A percentile compares a stretch with the other conserved stretches of the same genome.
Evolutionary conservation across 2,113 vertebrate species (phyloP).

Genomic region (Heterochromis multidens): DNA sequence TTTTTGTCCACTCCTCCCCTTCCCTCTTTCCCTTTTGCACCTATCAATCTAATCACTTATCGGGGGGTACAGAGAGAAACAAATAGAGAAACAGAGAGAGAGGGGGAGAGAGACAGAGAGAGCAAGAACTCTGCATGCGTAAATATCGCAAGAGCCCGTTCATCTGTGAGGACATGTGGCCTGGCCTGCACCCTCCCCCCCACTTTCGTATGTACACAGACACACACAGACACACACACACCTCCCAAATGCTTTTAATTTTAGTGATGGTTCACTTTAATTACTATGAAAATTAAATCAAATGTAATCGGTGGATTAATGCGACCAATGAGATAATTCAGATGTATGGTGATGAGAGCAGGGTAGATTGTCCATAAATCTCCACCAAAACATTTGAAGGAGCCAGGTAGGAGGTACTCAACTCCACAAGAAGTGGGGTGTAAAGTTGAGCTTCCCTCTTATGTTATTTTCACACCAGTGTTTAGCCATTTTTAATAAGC

Average conservation of each 20-base stretch:
- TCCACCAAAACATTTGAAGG: conserved; percentile 56
- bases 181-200: neutral
- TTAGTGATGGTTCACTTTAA: conserved; percentile 80
- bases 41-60: conserved; percentile 79
- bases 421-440: neutral
- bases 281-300: conserved; percentile 81
- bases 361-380: conserved; percentile 73
- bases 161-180: conserved; percentile 44
- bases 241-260: conserved; percentile 64
- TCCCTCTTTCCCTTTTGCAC: conserved; percentile 57
- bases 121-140: conserved; percentile 7
- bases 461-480: conserved; percentile 14
- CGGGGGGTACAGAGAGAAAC: neutral
- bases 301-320: conserved; percentile 78
- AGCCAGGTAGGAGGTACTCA: conserved; percentile 25
- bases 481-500: neutral
- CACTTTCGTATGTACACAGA: neutral
- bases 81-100: conserved; percentile 9
- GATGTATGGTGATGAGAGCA: conserved; percentile 57
- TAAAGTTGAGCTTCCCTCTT: conserved; percentile 21
- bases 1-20: conserved; percentile 68
- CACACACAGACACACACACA: conserved; percentile 22
- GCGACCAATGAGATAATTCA: conserved; percentile 76
- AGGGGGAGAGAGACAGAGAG: neutral
- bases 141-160: conserved; percentile 56